Percentiles rank a stretch among this genome's conserved stretches.
Evolutionary conservation across 2,113 vertebrate species (phyloP).

Genomic region (Eubucco bourcierii): DNA sequence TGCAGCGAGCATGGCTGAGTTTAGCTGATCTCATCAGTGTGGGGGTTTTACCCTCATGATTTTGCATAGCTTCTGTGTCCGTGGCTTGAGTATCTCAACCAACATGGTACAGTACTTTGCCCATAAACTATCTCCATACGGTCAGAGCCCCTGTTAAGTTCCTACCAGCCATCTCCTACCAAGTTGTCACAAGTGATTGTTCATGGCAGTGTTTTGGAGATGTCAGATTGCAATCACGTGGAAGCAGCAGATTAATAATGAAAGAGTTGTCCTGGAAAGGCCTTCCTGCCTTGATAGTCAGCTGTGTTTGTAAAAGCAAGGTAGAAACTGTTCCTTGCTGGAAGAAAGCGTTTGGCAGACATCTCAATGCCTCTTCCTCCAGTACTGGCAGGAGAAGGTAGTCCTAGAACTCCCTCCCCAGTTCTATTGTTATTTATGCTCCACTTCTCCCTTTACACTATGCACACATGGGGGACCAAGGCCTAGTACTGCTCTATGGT

Average conservation of each 20-base stretch:
- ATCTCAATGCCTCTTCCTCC: not conserved
- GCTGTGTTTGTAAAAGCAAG: not conserved
- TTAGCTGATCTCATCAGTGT: not conserved
- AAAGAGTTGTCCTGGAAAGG: not conserved
- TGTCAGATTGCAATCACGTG: not conserved
- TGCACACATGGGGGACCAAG: fast-evolving
- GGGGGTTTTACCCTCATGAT: not conserved
- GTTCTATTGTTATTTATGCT: not conserved
- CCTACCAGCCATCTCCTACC: not conserved
- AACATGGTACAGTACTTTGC: fast-evolving
- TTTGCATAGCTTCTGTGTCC: not conserved
- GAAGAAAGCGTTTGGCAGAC: not conserved
- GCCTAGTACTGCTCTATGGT: fast-evolving
- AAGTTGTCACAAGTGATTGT: not conserved
- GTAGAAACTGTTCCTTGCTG: not conserved
- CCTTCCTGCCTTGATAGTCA: not conserved
- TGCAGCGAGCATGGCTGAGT: not conserved
- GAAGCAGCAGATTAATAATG: constrained; percentile 6
- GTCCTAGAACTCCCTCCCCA: fast-evolving
- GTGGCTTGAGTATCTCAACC: not conserved
- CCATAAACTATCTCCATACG: not conserved
- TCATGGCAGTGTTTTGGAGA: not conserved
- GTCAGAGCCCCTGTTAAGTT: fast-evolving
- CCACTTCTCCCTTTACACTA: not conserved
- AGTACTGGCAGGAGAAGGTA: not conserved